Evolutionary conservation across 1,140 invertebrate species (phyloP).

Genomic region (Scaptomyza hsui): DNA sequence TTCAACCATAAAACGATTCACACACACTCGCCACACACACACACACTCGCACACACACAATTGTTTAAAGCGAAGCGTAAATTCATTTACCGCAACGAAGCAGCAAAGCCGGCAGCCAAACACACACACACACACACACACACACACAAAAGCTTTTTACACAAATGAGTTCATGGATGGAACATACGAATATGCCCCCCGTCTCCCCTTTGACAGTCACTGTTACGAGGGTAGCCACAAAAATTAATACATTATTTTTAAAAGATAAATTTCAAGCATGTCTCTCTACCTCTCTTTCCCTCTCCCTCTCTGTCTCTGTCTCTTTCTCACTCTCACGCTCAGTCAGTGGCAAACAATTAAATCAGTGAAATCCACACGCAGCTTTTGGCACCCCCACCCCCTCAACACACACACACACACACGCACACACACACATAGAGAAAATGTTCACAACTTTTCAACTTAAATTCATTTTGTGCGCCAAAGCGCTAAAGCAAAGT

Average conservation of each 20-base stretch:
- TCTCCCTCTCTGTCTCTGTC: not conserved
- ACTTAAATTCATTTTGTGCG: conserved; percentile 79
- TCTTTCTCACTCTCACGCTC: conserved; percentile 3
- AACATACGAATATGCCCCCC: conserved; percentile 4
- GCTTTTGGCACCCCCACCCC: conserved; percentile 24
- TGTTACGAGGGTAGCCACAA: conserved; percentile 54
- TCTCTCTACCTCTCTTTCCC: conserved; percentile 1
- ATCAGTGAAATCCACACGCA: conserved; percentile 81
- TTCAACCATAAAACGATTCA: conserved; percentile 75
- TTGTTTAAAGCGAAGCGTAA: conserved; percentile 54
- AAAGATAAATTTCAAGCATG: conserved; percentile 77
- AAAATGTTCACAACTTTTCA: conserved; percentile 82
- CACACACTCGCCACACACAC: conserved; percentile 20
- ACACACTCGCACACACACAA: conserved; percentile 12
- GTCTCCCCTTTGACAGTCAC: not conserved
- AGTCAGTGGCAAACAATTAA: conserved; percentile 70
- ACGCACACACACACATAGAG: not conserved
- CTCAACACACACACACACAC: not conserved
- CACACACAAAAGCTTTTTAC: conserved; percentile 69
- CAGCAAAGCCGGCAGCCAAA: conserved; percentile 25
- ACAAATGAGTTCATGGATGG: conserved; percentile 76
- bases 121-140: not conserved
- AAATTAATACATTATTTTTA: conserved; percentile 83
- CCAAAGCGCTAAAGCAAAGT: conserved; percentile 49
- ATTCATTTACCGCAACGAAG: conserved; percentile 69